Percentiles rank a stretch among this genome's conserved stretches.
Conservation (phyloP, 2,113 vertebrate genomes). For the Nibea albiflora region DNA sequence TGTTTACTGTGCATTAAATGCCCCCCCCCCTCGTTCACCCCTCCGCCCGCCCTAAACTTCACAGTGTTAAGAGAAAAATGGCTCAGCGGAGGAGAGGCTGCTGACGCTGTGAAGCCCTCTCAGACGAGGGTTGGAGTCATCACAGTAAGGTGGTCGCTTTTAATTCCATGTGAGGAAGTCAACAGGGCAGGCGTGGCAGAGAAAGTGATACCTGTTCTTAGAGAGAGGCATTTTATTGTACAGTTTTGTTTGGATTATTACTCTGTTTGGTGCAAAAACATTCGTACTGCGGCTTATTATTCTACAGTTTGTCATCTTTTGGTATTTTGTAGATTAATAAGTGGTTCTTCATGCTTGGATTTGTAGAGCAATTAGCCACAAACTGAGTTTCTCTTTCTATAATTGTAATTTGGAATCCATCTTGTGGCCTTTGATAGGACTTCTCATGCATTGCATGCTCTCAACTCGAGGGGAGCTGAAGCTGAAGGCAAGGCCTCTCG, state of each 20-base stretch:
- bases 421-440: not conserved
- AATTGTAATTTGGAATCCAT: conserved; percentile 1
- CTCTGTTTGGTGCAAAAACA: not conserved
- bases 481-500: too few species aligned
- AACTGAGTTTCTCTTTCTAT: not conserved
- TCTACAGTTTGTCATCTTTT: not conserved
- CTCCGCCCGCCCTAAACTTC: conserved; percentile 44
- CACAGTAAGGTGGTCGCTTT: conserved; percentile 47
- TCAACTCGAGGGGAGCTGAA: too few species aligned
- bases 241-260: not conserved
- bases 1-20: conserved; percentile 83
- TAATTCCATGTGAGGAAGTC: conserved; percentile 59
- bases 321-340: not conserved
- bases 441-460: not conserved
- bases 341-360: not conserved
- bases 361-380: not conserved
- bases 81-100: conserved; percentile 71
- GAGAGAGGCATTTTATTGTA: not conserved
- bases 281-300: not conserved
- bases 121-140: conserved; percentile 43
- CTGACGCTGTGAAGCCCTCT: conserved; percentile 70
- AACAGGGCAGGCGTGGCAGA: conserved; percentile 20
- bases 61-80: conserved; percentile 77
- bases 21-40: conserved; percentile 27
- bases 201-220: conserved; percentile 24